Base-by-base conservation (phyloP, 2,888 invertebrate genomes). In the Eupsilia transversa region DNA sequence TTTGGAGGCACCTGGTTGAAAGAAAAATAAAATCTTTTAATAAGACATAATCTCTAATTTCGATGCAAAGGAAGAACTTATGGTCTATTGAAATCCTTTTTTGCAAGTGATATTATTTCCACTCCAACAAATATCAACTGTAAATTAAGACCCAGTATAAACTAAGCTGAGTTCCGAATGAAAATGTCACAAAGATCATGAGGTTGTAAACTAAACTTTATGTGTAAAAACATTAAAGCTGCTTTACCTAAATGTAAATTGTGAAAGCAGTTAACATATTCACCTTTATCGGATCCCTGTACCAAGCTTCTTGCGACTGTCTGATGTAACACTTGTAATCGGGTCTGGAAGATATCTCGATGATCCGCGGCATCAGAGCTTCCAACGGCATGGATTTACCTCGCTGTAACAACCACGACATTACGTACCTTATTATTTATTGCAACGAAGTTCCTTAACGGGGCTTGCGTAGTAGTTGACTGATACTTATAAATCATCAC, bases 221-320 rank as follows among this genome's bases (percentile, higher is more conserved):
- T 30, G 20, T 5, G 41, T 38, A 68, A n/a, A 3, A n/a, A 3
- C 17, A 0, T n/a, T 35, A 27, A 63, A n/a, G 68, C 2, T 71
- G n/a, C 7, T 33, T 68, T 68, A 23, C 1, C 10, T 14, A 38
- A 49, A 49, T 65, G 3, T 46, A 64, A 69, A 61, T 20, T 27
- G 33, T 59, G 59, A 23, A 70, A 20, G 33, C 0, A 6, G 46
- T 41, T 2, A n/a, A 33, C 5, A 54, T 54, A 49, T 41, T 61
- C 17, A 96, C 96, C 94, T 95, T 96, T 20, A 89, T 83, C 0
- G 96, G 96, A 72, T 96, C 91, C 74, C 94, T 91, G 87, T 96
- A 96, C 92, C 93, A 94, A 0, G 66, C 78, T 30, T 96, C 95
- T 81, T 96, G 89, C 0, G 96, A 95, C 41, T 93, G 71, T 43